phyloP scores from a whole-genome alignment of 2,797 vertebrate genomes.

The Selene dorsalis region DNA sequence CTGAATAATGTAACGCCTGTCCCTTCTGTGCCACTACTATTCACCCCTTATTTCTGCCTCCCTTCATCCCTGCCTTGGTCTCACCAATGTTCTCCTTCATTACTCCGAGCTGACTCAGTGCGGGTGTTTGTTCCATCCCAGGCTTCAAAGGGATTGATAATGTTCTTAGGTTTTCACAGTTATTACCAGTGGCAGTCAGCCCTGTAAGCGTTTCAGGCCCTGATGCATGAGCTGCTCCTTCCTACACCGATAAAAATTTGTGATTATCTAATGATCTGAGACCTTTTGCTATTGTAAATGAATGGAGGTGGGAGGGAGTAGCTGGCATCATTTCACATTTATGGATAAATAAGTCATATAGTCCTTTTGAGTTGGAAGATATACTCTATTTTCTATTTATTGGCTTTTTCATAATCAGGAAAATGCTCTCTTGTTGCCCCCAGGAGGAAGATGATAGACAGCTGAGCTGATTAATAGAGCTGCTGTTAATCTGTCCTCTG shows the following conservation, averaged over 20 bases:
- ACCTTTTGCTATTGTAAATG: conserved; percentile 21
- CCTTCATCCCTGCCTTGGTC: conserved; percentile 21
- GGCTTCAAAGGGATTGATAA: conserved; percentile 70
- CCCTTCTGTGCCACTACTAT: conserved; percentile 14
- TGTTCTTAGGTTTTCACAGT: conserved; percentile 64
- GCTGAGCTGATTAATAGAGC: conserved; percentile 29
- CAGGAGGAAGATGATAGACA: conserved; percentile 13
- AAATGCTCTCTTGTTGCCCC: conserved; percentile 4
- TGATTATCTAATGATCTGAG: conserved; percentile 38
- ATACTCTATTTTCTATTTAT: conserved; percentile 22
- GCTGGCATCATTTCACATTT: conserved; percentile 17
- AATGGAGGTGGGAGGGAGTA: not conserved
- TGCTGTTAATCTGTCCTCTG: not conserved
- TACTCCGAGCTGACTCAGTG: conserved; percentile 19
- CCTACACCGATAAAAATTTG: conserved; percentile 3
- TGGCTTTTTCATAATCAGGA: not conserved
- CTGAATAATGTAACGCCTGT: conserved; percentile 59
- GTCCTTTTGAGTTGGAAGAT: conserved; percentile 1
- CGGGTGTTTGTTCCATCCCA: conserved; percentile 41
- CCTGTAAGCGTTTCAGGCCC: conserved; percentile 27
- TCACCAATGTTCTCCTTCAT: conserved; percentile 34
- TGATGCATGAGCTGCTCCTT: conserved; percentile 40
- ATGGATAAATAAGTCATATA: conserved; percentile 12
- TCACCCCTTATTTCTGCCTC: conserved; percentile 34
- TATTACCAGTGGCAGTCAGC: conserved; percentile 44